These are phyloP conservation scores for Parazoanthus darwini DNA, from an alignment of 92 coral and sea anemone species.

Conservation along the genomic window DNA sequence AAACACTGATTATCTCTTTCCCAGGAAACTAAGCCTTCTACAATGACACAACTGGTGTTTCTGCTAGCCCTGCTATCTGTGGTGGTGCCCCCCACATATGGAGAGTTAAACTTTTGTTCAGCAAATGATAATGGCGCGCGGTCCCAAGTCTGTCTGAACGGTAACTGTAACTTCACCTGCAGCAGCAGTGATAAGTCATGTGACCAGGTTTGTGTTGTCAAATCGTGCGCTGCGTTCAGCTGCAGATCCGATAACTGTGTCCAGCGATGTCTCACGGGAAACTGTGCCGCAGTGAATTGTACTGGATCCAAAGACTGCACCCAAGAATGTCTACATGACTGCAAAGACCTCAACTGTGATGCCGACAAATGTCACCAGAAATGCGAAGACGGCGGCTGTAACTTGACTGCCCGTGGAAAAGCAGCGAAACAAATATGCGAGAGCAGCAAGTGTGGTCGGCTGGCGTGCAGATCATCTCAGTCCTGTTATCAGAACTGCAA, in stretches of 20 bases:
- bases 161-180: slow-evolving; percentile 4
- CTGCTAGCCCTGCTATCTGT: slow-evolving; percentile 6
- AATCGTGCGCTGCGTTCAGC: neutral
- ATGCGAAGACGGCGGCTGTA: slow-evolving; percentile 20
- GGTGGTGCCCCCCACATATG: neutral
- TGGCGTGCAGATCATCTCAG: neutral
- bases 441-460: slow-evolving; percentile 6
- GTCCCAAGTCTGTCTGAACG: slow-evolving; percentile 19
- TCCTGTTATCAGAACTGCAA: slow-evolving; percentile 10
- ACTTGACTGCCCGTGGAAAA: slow-evolving; percentile 1
- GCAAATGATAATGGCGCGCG: slow-evolving; percentile 6
- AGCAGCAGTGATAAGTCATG: slow-evolving; percentile 9
- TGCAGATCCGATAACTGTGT: slow-evolving; percentile 28
- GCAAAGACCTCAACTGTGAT: neutral
- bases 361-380: slow-evolving; percentile 17
- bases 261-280: slow-evolving; percentile 31
- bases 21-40: too few relatives aligned
- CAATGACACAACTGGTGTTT: neutral
- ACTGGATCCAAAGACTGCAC: slow-evolving; percentile 14
- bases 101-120: neutral
- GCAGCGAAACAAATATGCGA: neutral
- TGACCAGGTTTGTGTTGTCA: slow-evolving; percentile 32
- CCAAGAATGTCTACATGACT: slow-evolving; percentile 10
- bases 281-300: neutral
- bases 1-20: too few relatives aligned